Percentiles rank a stretch among this genome's conserved stretches.
phyloP scores from a whole-genome alignment of 1,140 invertebrate genomes.

The Diorhabda sublineata region DNA sequence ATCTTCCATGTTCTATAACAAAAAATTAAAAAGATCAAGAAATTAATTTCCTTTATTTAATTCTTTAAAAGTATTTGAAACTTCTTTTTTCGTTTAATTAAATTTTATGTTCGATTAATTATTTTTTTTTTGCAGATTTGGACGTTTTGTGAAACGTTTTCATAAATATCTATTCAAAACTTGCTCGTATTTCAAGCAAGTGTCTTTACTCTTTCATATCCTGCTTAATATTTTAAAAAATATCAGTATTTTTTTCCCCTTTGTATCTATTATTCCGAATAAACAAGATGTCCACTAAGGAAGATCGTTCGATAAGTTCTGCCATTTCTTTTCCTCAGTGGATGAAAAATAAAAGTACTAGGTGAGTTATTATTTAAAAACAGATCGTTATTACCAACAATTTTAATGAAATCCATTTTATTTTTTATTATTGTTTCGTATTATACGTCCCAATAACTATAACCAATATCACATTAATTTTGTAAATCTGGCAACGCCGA shows the following conservation, averaged over 20 bases:
- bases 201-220: not conserved
- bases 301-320: slow-evolving; percentile 50
- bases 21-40: too few relatives aligned
- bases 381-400: too few relatives aligned
- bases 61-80: too few relatives aligned
- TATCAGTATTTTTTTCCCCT: not conserved
- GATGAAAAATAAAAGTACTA: slow-evolving; percentile 52
- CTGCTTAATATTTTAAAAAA: not conserved
- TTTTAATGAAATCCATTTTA: too few relatives aligned
- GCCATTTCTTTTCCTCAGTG: slow-evolving; percentile 56
- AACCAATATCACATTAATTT: not conserved
- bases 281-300: slow-evolving; percentile 43
- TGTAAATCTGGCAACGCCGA: not conserved
- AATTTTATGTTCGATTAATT: not conserved
- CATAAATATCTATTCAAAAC: not conserved
- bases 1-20: too few relatives aligned
- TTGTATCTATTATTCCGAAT: not conserved
- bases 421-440: not conserved
- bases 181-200: not conserved
- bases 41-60: too few relatives aligned
- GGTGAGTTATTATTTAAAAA: slow-evolving; percentile 23
- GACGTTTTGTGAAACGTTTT: not conserved
- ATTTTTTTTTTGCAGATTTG: not conserved
- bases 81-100: too few relatives aligned
- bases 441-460: not conserved